Conservation (phyloP, 2,113 vertebrate genomes). For the Muscicapa adusta region DNA sequence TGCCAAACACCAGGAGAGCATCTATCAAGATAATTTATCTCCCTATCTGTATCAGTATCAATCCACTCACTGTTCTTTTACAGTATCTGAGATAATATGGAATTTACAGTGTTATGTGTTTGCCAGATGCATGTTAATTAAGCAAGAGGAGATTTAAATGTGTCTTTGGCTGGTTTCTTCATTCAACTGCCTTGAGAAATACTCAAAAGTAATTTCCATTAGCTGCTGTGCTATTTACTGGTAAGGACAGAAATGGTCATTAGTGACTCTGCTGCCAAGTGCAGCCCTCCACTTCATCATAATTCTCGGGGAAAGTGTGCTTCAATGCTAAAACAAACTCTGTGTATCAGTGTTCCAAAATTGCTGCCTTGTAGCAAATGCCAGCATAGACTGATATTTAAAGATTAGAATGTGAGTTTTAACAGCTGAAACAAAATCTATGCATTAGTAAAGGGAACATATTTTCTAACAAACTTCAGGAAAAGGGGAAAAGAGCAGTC, state of each 20-base stretch:
- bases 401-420: background rate
- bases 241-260: conserved; percentile 12
- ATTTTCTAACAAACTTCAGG: background rate
- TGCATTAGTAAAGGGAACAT: background rate
- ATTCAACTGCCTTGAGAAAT: conserved; percentile 7
- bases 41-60: background rate
- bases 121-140: conserved; percentile 32
- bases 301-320: background rate
- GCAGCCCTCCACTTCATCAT: background rate
- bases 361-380: background rate
- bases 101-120: conserved; percentile 12
- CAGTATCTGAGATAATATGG: background rate
- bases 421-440: background rate
- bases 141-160: background rate
- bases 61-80: background rate
- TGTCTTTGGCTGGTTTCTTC: background rate
- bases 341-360: background rate
- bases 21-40: conserved; percentile 39
- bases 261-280: conserved; percentile 22
- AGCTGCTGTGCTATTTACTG: conserved; percentile 16
- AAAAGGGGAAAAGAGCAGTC: background rate
- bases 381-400: background rate
- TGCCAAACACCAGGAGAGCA: background rate
- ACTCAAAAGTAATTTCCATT: conserved; percentile 33
- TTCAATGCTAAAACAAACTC: background rate